Conservation (phyloP, 2,113 vertebrate genomes). For the Genyomyrus donnyi region DNA sequence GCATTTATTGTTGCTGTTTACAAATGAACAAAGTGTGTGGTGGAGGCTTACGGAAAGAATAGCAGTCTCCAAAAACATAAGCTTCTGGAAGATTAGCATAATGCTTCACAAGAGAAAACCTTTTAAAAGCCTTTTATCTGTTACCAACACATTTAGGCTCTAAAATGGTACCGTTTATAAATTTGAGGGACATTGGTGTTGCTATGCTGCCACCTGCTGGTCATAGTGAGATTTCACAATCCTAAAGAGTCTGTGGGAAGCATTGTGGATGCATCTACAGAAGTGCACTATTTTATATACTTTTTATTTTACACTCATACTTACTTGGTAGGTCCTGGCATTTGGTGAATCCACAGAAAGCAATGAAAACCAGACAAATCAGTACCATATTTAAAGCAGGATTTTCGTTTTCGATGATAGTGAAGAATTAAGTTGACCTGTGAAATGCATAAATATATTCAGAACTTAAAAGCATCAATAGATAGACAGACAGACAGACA, state of each 20-base stretch:
- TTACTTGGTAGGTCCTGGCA: constrained; percentile 60
- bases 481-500: neutral
- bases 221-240: neutral
- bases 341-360: constrained; percentile 39
- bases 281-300: neutral
- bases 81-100: neutral
- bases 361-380: constrained; percentile 46
- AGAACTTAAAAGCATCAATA: neutral
- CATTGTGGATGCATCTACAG: neutral
- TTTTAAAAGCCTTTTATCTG: neutral
- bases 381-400: constrained; percentile 41
- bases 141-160: too few species aligned
- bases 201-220: constrained; percentile 51
- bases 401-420: constrained; percentile 35
- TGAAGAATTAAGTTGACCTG: constrained; percentile 46
- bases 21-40: neutral
- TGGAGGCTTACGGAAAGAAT: neutral
- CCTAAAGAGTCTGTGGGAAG: neutral
- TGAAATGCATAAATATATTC: constrained; percentile 15
- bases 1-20: neutral
- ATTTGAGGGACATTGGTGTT: neutral
- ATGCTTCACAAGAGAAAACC: neutral
- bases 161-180: neutral
- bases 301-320: constrained; percentile 28
- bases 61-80: neutral